Evolutionary conservation across 1,140 invertebrate species (phyloP).

Genomic region (Geopemphigus sp.): DNA sequence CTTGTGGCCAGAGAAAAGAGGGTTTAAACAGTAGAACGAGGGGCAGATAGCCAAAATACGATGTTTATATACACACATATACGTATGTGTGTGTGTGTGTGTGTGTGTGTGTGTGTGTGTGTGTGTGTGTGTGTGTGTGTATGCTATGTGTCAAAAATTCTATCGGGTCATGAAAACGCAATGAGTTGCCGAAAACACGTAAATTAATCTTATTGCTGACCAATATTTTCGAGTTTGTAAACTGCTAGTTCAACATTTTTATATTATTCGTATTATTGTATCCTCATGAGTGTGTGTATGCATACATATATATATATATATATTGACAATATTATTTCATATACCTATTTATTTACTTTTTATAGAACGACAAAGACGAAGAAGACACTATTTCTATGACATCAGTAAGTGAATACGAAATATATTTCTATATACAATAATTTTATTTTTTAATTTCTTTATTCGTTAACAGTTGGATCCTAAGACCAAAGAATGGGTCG

Average conservation of each 20-base stretch:
- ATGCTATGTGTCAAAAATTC: constrained; percentile 3
- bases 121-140: too few relatives aligned
- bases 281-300: too few relatives aligned
- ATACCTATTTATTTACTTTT: constrained; percentile 25
- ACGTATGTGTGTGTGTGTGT: too few relatives aligned
- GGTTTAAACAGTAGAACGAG: constrained; percentile 11
- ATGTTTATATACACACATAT: neutral
- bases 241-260: constrained; percentile 15
- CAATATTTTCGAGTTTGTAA: constrained; percentile 27
- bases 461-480: constrained; percentile 62
- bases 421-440: neutral
- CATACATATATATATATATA: too few relatives aligned
- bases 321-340: neutral
- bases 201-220: constrained; percentile 45
- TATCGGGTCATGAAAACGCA: constrained; percentile 38
- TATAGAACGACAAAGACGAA: constrained; percentile 58
- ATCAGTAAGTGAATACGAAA: constrained; percentile 60
- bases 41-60: constrained; percentile 29
- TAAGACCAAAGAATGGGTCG: constrained; percentile 77
- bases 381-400: constrained; percentile 70
- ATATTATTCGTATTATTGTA: too few relatives aligned
- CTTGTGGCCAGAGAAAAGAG: constrained; percentile 25
- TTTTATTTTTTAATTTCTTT: neutral
- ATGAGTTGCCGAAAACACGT: constrained; percentile 1
- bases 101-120: too few relatives aligned